Evolutionary conservation across 2,888 invertebrate genomes (phyloP), one percentile per base, ranked within the genome.

Genomic region (Ormyrus nitidulus): DNA sequence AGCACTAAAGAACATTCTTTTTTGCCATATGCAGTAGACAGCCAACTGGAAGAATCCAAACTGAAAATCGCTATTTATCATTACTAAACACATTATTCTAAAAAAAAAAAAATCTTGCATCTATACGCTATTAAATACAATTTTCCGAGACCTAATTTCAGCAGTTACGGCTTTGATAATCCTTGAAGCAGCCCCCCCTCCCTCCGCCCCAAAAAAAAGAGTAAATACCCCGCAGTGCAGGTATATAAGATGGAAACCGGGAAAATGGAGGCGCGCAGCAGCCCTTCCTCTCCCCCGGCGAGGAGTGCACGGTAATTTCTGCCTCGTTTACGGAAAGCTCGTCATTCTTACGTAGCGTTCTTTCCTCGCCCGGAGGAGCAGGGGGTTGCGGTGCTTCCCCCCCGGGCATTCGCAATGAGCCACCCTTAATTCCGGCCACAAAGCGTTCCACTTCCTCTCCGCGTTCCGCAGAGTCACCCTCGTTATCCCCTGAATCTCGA

Each of bases 401-500:
- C 44, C 8, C 19, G 58, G 58, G 48, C 49, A 6, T n/a, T 51
- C 54, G 68, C 59, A 51, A 51, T 46, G 66, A 75, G 51, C 66
- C 9, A 48, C 54, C 62, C 76, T 62, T 77, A 70, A 77, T 77
- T 77, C 70, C 46, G 46, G 13, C 62, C 34, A 77, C 70, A 64
- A 77, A 77, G 69, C 76, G 49, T 61, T 64, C 59, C 53, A 10
- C 48, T 54, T 51, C 51, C 56, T 19, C 11, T 5, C 56, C 8
- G 10, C 44, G 71, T 77, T 68, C 53, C 54, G 72, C 62, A 48
- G 73, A 68, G 70, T 59, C 68, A 53, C 53, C 59, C 72, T 66
- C 61, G 72, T 77, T 77, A 77, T 77, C 19, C 49, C 34, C 61
- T 61, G 54, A 78, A 72, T 66, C 72, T 72, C 66, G 66, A 72